A percentile compares a stretch with the other conserved stretches of the same genome.
phyloP scores from a whole-genome alignment of 2,797 vertebrate species.

The Cyprinella venusta region DNA sequence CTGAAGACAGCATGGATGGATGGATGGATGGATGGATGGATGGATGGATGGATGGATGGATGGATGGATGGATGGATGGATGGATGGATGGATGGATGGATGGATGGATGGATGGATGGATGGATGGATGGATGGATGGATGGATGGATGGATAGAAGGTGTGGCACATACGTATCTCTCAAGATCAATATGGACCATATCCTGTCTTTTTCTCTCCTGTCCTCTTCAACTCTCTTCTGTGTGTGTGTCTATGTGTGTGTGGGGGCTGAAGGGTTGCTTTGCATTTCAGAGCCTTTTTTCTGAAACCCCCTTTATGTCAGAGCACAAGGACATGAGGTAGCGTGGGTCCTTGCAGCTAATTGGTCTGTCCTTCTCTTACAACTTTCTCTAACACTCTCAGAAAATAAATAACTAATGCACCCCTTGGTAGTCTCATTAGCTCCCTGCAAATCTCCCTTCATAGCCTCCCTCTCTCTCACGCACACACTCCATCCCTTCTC shows the following conservation, averaged over 20 bases:
- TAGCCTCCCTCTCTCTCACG: slow-evolving; percentile 49
- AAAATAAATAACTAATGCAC: slow-evolving; percentile 81
- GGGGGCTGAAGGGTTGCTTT: slow-evolving; percentile 67
- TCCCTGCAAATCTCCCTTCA: slow-evolving; percentile 68
- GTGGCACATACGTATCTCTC: neutral
- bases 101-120: too few species aligned
- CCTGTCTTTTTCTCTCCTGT: neutral
- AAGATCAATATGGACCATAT: neutral
- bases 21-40: too few species aligned
- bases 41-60: too few species aligned
- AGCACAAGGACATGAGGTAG: slow-evolving; percentile 69
- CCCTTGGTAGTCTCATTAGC: slow-evolving; percentile 79
- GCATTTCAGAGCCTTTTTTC: slow-evolving; percentile 69
- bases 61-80: too few species aligned
- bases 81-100: too few species aligned
- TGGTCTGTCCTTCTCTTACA: slow-evolving; percentile 79
- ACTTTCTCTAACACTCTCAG: slow-evolving; percentile 73
- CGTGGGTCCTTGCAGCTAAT: slow-evolving; percentile 80
- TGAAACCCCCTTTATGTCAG: slow-evolving; percentile 25
- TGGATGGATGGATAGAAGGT: too few species aligned
- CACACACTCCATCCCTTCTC: slow-evolving; percentile 50
- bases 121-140: too few species aligned
- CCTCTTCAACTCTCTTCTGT: neutral
- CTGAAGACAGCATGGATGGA: too few species aligned
- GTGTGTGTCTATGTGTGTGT: neutral